Percentiles rank a stretch among this genome's conserved stretches.
Evolutionary conservation across 2,113 vertebrate genomes (phyloP).

Genomic region (Salvelinus fontinalis): DNA sequence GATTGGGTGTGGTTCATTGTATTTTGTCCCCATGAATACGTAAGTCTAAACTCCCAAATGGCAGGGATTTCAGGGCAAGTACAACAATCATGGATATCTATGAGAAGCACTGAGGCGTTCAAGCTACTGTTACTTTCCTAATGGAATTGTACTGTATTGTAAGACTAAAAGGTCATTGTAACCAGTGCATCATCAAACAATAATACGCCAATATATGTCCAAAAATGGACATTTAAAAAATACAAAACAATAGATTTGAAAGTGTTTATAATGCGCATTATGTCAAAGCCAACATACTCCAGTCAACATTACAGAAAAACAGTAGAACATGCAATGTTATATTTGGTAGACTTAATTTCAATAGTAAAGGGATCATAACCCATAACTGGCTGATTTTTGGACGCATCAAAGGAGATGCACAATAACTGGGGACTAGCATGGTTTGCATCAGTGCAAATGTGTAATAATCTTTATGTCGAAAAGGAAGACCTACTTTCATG

Average conservation of each 20-base stretch:
- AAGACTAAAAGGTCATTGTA: constrained; percentile 56
- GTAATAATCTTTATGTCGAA: not conserved
- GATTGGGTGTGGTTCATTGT: constrained; percentile 35
- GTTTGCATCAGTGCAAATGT: not conserved
- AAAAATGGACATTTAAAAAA: constrained; percentile 51
- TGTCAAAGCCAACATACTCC: not conserved
- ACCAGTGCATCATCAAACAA: constrained; percentile 57
- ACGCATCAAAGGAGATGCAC: not conserved
- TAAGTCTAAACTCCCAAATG: constrained; percentile 41
- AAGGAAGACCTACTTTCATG: constrained; percentile 18
- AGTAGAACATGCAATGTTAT: constrained; percentile 23
- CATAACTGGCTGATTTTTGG: constrained; percentile 6
- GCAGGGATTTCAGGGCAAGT: constrained; percentile 36
- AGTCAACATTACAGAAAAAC: constrained; percentile 20
- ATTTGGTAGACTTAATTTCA: constrained; percentile 22
- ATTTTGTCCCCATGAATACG: constrained; percentile 42
- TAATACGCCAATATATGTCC: constrained; percentile 49
- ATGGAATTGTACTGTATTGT: constrained; percentile 31
- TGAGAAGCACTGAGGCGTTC: constrained; percentile 41
- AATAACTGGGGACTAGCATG: not conserved
- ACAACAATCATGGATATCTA: constrained; percentile 61
- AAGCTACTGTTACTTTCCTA: constrained; percentile 24
- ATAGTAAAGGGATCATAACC: constrained; percentile 5
- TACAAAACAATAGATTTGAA: constrained; percentile 36
- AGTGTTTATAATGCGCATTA: constrained; percentile 27